Conservation (phyloP, 1,140 invertebrate species). For the Sinella curviseta region DNA sequence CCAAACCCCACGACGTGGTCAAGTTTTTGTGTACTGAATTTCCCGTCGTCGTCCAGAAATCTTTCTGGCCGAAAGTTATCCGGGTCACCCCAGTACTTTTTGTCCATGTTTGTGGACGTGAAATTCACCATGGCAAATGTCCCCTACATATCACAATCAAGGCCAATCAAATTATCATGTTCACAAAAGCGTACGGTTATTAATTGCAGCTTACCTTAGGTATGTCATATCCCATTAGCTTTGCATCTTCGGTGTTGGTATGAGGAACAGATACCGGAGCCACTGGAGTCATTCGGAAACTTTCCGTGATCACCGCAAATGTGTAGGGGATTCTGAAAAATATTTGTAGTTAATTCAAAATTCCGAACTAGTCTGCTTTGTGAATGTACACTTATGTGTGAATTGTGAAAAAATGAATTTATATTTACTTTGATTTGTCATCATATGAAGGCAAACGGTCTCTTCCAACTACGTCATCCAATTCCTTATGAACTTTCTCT, state of each 20-base stretch:
- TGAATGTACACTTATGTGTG: no score
- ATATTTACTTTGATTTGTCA: constrained; percentile 52
- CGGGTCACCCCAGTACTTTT: constrained; percentile 69
- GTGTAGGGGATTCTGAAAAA: constrained; percentile 62
- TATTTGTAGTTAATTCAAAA: not conserved
- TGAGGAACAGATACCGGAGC: constrained; percentile 42
- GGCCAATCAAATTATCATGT: no score
- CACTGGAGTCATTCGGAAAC: constrained; percentile 36
- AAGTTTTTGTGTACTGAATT: constrained; percentile 63
- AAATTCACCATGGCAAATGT: constrained; percentile 81
- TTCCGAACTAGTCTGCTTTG: no score
- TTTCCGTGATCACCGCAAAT: constrained; percentile 61
- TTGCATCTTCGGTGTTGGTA: constrained; percentile 55
- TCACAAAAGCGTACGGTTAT: no score
- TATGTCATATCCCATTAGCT: constrained; percentile 55
- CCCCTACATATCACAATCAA: constrained; percentile 59
- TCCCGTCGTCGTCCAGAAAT: constrained; percentile 67
- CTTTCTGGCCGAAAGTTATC: constrained; percentile 73
- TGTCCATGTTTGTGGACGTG: constrained; percentile 70
- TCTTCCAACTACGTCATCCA: constrained; percentile 57
- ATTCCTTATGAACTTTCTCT: constrained; percentile 56
- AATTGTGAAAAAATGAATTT: not conserved
- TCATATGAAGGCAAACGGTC: constrained; percentile 52
- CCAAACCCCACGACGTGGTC: constrained; percentile 73
- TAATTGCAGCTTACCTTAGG: constrained; percentile 20